Evolutionary conservation across 2,113 vertebrate genomes (phyloP), one percentile per base, ranked within the genome.

Genomic region (Lagopus muta): DNA sequence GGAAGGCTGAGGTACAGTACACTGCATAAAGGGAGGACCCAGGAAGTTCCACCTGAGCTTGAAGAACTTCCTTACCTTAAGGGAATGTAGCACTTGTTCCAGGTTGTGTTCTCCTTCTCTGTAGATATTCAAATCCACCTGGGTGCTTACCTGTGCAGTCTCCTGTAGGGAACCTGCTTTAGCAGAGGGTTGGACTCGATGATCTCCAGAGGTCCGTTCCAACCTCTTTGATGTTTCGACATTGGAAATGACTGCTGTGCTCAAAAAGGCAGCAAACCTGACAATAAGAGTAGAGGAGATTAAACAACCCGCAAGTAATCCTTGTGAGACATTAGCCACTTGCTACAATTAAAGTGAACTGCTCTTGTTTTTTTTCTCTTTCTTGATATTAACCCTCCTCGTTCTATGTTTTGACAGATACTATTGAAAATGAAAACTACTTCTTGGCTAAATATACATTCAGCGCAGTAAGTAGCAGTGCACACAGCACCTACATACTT

Each of bases 401-500:
- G 62, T 80, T 91, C 69, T 80, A 62, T 97, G 50, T 96, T 97
- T 96, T 94, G 38, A 84, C 94, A 97, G 94, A 89, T 88, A 91
- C 91, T 67, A 21, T 91, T 50, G 82, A 94, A 92, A 94, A 74
- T 0, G 84, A 82, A 72, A 82, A 88, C 34, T 96, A 94, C 65
- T 94, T 97, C 89, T 84, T 91, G 72, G 92, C 81, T 36, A 92
- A 93, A 65, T 96, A 95, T 6, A 95, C 87, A 32, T 97, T 69
- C 93, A 82, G 34, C n/a, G 52, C 94, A 32, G 92, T 95, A 95
- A 97, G 88, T 95, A 82, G 52, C 83, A 94, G 54, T 7, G 8
- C 61, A 22, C 5, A 38, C 47, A 13, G 34, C 66, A 61, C 75
- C 43, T 50, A 8, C 42, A 13, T 36, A 34, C 25, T 40, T 76